Evolutionary conservation across 2,797 vertebrate genomes (phyloP).

Genomic region (Oryzias sinensis): DNA sequence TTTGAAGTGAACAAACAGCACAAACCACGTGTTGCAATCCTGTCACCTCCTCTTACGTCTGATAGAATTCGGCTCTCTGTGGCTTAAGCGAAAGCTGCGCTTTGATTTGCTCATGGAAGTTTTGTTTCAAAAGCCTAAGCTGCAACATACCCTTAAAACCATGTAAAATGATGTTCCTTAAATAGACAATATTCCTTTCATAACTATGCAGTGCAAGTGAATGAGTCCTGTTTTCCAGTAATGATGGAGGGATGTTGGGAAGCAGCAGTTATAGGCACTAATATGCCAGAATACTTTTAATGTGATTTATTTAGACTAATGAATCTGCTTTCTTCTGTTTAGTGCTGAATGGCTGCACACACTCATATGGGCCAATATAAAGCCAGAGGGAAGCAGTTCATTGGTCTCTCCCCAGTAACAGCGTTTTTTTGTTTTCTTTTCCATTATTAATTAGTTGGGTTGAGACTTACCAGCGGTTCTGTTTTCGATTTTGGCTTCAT

Average conservation of each 20-base stretch:
- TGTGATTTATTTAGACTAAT: neutral
- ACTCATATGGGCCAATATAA: neutral
- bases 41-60: constrained; percentile 30
- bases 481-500: neutral
- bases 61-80: constrained; percentile 9
- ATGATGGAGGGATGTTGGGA: constrained; percentile 4
- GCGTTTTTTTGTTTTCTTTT: neutral
- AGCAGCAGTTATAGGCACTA: neutral
- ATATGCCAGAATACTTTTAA: neutral
- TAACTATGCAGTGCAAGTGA: no score
- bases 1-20: neutral
- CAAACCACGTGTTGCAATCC: constrained; percentile 25
- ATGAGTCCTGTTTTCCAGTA: constrained; percentile 1
- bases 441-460: neutral
- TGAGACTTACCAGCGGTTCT: neutral
- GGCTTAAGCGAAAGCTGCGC: constrained; percentile 11
- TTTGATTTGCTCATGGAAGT: constrained; percentile 33
- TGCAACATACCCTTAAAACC: constrained; percentile 18
- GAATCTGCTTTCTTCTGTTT: constrained; percentile 1
- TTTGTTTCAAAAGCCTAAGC: constrained; percentile 14
- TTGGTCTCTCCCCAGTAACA: neutral
- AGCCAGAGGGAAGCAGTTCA: neutral
- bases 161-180: constrained; percentile 6
- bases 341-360: constrained; percentile 1
- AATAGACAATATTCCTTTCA: constrained; percentile 8